phyloP scores from a whole-genome alignment of 2,113 vertebrate genomes.

The Anoplopoma fimbria region DNA sequence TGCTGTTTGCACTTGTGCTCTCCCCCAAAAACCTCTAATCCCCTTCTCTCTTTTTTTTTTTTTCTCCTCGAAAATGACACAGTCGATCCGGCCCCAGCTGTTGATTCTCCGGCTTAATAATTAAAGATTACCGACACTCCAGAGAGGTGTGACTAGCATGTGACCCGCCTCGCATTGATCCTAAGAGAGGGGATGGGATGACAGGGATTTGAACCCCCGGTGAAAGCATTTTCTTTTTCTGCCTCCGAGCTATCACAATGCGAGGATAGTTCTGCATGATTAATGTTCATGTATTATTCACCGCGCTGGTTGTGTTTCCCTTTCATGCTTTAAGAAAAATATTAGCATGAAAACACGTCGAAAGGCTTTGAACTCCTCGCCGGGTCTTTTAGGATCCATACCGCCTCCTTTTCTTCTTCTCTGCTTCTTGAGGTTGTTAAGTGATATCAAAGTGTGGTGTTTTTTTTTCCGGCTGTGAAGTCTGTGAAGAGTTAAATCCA shows the following conservation, averaged over 20 bases:
- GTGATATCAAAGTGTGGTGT: constrained; percentile 26
- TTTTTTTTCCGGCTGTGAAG: neutral
- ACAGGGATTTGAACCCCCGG: constrained; percentile 57
- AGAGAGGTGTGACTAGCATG: constrained; percentile 66
- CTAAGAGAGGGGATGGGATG: constrained; percentile 19
- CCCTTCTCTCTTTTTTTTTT: constrained; percentile 15
- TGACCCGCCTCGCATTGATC: constrained; percentile 47
- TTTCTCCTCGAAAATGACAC: constrained; percentile 41
- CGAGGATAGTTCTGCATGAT: constrained; percentile 60
- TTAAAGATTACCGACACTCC: constrained; percentile 51
- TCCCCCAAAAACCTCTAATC: constrained; percentile 44
- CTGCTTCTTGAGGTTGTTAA: constrained; percentile 9
- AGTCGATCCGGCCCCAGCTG: constrained; percentile 18
- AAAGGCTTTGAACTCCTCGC: constrained; percentile 65
- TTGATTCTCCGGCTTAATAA: constrained; percentile 61
- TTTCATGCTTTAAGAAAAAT: constrained; percentile 69
- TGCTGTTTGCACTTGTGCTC: constrained; percentile 49
- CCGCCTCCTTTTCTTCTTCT: constrained; percentile 9
- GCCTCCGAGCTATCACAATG: constrained; percentile 56
- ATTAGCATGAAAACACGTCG: constrained; percentile 61
- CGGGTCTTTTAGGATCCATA: constrained; percentile 12
- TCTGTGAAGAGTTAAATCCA: constrained; percentile 4
- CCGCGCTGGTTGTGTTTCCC: constrained; percentile 31
- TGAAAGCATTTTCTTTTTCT: constrained; percentile 17
- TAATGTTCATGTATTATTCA: constrained; percentile 76